phyloP scores from a whole-genome alignment of 2,797 vertebrate species.

The Danio aesculapii region DNA sequence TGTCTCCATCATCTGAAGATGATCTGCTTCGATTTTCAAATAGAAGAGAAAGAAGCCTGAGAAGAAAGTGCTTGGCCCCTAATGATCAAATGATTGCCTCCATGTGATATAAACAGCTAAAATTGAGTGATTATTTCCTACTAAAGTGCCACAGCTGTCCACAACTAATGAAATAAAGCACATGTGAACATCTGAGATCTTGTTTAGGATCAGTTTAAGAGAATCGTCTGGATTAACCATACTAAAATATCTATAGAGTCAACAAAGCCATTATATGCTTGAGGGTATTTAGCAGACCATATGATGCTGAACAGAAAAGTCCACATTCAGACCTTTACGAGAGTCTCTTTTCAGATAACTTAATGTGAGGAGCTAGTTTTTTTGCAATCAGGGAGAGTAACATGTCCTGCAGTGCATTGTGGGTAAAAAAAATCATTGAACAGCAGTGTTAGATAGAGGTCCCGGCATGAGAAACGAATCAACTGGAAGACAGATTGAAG shows the following conservation, averaged over 20 bases:
- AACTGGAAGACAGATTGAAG: conserved; percentile 56
- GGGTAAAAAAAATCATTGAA: conserved; percentile 17
- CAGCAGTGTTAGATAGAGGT: conserved; percentile 2
- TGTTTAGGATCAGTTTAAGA: conserved; percentile 17
- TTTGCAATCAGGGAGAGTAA: background rate
- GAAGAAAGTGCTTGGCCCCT: no score
- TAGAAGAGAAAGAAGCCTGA: background rate
- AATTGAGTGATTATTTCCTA: background rate
- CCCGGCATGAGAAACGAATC: conserved; percentile 56
- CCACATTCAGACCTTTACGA: conserved; percentile 19
- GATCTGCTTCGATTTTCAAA: no score
- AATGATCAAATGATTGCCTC: background rate
- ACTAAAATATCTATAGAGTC: background rate
- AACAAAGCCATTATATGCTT: background rate
- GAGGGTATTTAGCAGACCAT: background rate
- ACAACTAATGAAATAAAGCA: conserved; percentile 47
- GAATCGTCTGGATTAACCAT: background rate
- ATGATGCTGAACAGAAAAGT: conserved; percentile 8
- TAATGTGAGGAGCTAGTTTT: background rate
- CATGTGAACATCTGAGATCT: conserved; percentile 19
- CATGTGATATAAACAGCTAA: background rate
- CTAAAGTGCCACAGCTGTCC: background rate
- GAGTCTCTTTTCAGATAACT: conserved; percentile 23
- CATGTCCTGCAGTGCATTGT: conserved; percentile 8
- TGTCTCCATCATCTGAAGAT: no score